Base-by-base conservation (phyloP, 1,140 invertebrate species). In the Sesamia nonagrioides region DNA sequence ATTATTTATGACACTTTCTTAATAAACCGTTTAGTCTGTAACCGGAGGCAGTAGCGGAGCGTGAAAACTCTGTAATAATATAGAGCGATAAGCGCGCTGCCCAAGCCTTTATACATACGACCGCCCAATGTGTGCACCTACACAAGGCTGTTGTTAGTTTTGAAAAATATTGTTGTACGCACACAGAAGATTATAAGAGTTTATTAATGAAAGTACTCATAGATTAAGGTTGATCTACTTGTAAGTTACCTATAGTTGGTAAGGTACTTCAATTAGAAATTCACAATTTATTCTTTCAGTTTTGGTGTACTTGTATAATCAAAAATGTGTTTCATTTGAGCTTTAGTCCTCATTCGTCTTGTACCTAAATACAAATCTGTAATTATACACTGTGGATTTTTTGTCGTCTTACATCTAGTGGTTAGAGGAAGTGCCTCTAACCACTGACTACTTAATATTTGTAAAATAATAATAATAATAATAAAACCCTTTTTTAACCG, bases 91-190 rank as follows among this genome's bases (percentile, higher is more conserved):
- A 58, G 76, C 54, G 78, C 81, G 82, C 77, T 84, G 86, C 76
- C 73, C 78, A 61, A 84, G 83, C 84, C 84, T 89, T 90, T 91
- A 91, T 91, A 91, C 85, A 91, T 91, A 91, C 85, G 68, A 48
- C 82, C 86, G 83, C 76, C 81, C 73, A 50, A 77, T 17, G 69
- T 21, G 66, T 78, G 75, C 61, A 75, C 37, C 63, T 45, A 69
- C 40, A 78, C 63, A 63, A 37, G 6, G 50, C 21, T 58, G 48
- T 77, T 69, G 48, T 66, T 40, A 8, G 0, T 40, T 76, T 66
- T 66, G 15, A 13, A 73, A 56, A 40, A 40, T 73, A 69, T 69
- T 42, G 15, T 50, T 52, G 9, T n/a, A 73, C 52, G 54, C 71
- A 42, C 37, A 40, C 69, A 56, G 42, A 1, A n/a, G n/a, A 13